These are phyloP conservation scores for Pherbina coryleti DNA, from an alignment of 2,888 invertebrate species.

Conservation along the genomic window DNA sequence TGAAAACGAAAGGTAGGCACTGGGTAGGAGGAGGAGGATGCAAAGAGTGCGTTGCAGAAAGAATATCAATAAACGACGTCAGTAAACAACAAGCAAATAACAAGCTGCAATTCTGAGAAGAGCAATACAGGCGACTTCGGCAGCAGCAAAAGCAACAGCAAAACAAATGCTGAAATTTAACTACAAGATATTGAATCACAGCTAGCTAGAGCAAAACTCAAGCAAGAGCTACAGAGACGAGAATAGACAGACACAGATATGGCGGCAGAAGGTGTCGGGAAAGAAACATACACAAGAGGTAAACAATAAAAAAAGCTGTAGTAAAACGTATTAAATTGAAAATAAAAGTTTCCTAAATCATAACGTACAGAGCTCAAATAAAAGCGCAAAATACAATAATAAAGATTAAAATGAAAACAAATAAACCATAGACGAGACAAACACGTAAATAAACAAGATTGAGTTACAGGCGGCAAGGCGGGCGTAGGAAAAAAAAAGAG, in stretches of 20 bases:
- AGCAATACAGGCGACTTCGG: background rate
- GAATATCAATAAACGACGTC: background rate
- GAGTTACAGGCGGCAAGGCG: no score
- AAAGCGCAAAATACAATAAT: background rate
- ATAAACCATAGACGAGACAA: no score
- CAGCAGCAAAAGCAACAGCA: conserved; percentile 11
- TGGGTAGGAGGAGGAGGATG: no score
- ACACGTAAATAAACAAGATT: no score
- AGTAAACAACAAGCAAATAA: background rate
- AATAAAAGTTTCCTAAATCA: no score
- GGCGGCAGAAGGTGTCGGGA: background rate
- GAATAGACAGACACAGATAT: background rate
- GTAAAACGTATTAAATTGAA: no score
- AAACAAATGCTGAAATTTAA: conserved; percentile 12
- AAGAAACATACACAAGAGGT: background rate
- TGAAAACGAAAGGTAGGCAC: no score
- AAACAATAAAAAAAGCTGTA: background rate
- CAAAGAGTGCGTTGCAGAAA: no score
- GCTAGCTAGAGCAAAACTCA: background rate
- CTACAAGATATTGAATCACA: background rate
- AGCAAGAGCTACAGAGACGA: background rate
- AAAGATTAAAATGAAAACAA: background rate
- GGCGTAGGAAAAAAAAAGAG: no score
- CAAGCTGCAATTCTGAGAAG: background rate
- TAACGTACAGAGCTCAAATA: background rate